Base-by-base conservation (phyloP, 2,113 vertebrate species). In the Dromaius novaehollandiae region DNA sequence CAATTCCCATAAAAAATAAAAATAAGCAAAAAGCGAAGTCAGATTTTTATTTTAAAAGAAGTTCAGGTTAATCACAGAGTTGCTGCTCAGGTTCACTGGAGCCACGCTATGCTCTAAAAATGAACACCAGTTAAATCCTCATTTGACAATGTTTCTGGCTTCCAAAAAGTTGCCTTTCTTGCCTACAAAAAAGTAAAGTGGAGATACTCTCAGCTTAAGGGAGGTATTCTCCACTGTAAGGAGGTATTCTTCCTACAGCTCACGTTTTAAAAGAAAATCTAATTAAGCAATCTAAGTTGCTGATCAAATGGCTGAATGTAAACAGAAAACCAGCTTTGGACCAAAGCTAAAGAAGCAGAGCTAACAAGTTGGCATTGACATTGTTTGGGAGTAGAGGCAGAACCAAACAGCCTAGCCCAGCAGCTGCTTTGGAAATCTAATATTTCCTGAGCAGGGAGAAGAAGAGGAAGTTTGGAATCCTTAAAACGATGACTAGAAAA, bases 351-450 rank as follows among this genome's bases (percentile, higher is more conserved):
- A 94, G 81, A 75, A 92, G 42, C 55, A 89, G 42, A 96, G 61
- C 73, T 75, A 93, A 93, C 76, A 93, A 95, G 56, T 46, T 61
- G 63, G 60, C 63, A 91, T 92, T 95, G 95, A 95, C 88, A 95
- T 91, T 86, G 44, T 83, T 96, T 75, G 34, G 55, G 65, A 82
- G 42, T 36, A 88, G 50, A 96, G 80, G 88, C 82, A 96, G 95
- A 93, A 97, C 76, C 66, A 96, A 98, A 97, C 83, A 86, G 78
- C 89, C 97, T 95, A 97, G 83, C 73, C 55, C 74, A 96, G 63
- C 70, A 95, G 46, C 77, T 89, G 86, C 58, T 81, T 58, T 69
- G 68, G 86, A 93, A 95, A 97, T 87, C 40, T 93, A 96, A 75
- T 96, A 96, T 97, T 97, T 97, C 88, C 82, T 96, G 88, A 96